Evolutionary conservation across 2,888 invertebrate genomes (phyloP), one percentile per base, ranked within the genome.

Genomic region (Parnassius orleans): DNA sequence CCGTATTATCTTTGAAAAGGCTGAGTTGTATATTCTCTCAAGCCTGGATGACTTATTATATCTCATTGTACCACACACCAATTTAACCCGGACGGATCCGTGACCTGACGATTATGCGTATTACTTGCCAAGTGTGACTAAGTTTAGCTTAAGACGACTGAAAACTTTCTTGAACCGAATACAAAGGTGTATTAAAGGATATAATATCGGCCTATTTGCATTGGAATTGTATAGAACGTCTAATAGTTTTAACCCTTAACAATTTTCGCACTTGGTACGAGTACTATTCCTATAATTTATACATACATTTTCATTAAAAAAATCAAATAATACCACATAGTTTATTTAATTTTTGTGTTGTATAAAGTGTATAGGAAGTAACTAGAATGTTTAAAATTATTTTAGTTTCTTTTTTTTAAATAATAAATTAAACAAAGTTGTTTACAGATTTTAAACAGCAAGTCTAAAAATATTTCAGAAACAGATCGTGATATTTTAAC

Each of bases 81-180:
- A 67, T 65, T 63, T 61, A 70, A 67, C 70, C 63, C 64, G 55
- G 65, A 67, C 69, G 70, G 70, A 73, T 70, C 72, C 70, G 69
- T 66, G 64, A 65, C 66, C 74, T 78, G 76, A 76, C 80, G 81
- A 81, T 81, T 81, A 81, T 82, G 83, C 81, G 81, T 83, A 83
- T 83, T 80, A 83, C 75, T 82, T 78, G 74, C 73, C 72, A 78
- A 80, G 76, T 77, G 75, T 71, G 73, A 69, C 69, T 72, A 76
- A 80, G 73, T 79, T 72, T 67, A 64, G 58, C 67, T 61, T 52
- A 56, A 63, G 55, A 55, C 48, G 57, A 62, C 58, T 54, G 60
- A 43, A 12, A 51, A 60, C 62, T 66, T 68, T 67, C 47, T 12
- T 15, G 62, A 62, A 63, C 62, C 53, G 56, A 65, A 65, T 63